Evolutionary conservation across 2,113 vertebrate species (phyloP).

Genomic region (Nesogale talazaci): DNA sequence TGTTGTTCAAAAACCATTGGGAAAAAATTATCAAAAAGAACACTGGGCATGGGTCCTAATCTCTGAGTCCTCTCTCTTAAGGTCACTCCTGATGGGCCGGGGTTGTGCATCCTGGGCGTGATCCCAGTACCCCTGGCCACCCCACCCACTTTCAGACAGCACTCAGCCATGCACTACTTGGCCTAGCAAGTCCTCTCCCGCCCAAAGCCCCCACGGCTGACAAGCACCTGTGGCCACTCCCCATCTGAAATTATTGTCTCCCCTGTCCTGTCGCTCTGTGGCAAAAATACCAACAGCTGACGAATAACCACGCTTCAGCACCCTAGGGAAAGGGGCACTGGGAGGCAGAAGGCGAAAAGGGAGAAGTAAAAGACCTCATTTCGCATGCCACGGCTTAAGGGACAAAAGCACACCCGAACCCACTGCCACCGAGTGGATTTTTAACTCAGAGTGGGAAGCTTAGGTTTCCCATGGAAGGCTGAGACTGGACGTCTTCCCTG

Average conservation of each 20-base stretch:
- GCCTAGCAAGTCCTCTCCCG: neutral
- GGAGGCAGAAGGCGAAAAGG: neutral
- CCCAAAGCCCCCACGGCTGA: neutral
- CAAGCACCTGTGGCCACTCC: neutral
- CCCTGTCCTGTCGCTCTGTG: neutral
- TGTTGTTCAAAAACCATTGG: neutral
- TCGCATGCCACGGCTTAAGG: neutral
- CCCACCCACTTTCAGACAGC: neutral
- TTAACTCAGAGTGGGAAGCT: too few relatives aligned
- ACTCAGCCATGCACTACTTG: neutral
- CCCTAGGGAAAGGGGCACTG: neutral
- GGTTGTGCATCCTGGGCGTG: neutral
- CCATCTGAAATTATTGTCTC: neutral
- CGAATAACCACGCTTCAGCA: neutral
- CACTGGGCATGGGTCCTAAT: neutral
- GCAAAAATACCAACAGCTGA: neutral
- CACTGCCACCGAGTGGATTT: too few relatives aligned
- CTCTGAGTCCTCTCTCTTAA: neutral
- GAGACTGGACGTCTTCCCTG: too few relatives aligned
- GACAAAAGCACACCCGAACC: neutral
- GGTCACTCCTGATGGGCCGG: neutral
- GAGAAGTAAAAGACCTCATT: neutral
- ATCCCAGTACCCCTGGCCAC: neutral
- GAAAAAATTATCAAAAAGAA: neutral
- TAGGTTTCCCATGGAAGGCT: too few relatives aligned